These are phyloP conservation scores for Polyommatus icarus DNA, from an alignment of 2,888 invertebrate genomes.

Conservation along the genomic window DNA sequence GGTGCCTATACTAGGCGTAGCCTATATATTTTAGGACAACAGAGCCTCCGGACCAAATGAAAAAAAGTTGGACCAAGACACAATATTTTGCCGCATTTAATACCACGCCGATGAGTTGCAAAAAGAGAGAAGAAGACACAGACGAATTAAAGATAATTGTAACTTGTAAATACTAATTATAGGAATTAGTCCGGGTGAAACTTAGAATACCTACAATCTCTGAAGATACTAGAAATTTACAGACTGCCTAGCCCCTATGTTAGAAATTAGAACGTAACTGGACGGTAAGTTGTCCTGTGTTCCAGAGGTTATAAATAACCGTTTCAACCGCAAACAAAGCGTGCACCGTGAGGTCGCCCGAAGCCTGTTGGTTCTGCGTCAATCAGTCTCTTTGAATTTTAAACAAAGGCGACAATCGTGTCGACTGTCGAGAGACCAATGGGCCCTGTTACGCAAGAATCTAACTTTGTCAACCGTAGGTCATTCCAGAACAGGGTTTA, in stretches of 20 bases:
- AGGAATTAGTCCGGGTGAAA: background rate
- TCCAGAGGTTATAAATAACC: background rate
- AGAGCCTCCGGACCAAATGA: no score
- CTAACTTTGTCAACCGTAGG: background rate
- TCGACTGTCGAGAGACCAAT: background rate
- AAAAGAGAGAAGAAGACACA: no score
- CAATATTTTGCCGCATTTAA: no score
- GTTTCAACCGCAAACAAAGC: background rate
- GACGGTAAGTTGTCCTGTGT: background rate
- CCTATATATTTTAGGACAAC: no score
- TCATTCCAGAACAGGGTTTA: background rate
- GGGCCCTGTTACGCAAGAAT: background rate
- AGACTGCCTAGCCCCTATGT: background rate
- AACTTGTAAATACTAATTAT: no score
- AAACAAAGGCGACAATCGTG: background rate
- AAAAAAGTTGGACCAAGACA: no score
- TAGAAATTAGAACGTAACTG: background rate
- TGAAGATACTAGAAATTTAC: background rate
- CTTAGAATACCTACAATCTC: background rate
- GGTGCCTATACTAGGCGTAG: no score
- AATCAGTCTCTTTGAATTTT: slow-evolving; percentile 13
- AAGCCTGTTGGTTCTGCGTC: slow-evolving; percentile 18
- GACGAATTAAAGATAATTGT: background rate
- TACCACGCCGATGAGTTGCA: no score
- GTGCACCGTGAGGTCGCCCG: slow-evolving; percentile 2